A percentile compares a stretch with the other conserved stretches of the same genome.
Evolutionary conservation across 2,888 invertebrate species (phyloP).

Genomic region (Arge pagana): DNA sequence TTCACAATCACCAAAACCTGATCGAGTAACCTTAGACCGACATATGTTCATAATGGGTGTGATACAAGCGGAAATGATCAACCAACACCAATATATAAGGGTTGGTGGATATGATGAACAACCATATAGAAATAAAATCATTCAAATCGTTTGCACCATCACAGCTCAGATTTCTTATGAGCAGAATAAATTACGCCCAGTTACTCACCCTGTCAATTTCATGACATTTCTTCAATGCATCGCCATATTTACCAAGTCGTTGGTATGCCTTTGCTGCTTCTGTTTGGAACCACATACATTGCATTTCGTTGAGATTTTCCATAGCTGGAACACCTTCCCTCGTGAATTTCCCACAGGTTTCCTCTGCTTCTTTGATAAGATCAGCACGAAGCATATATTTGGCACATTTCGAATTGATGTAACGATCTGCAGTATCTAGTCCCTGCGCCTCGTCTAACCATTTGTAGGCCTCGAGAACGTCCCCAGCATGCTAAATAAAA

Average conservation of each 20-base stretch:
- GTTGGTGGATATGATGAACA: no score
- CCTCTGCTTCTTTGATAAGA: constrained; percentile 90
- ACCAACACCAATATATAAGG: no score
- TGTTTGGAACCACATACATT: constrained; percentile 99
- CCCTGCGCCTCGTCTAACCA: constrained; percentile 98
- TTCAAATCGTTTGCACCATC: no score
- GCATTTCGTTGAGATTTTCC: constrained; percentile 99
- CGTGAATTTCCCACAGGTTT: constrained; percentile 97
- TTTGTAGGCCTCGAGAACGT: constrained; percentile 88
- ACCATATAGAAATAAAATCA: no score
- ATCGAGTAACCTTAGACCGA: no score
- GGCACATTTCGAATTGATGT: constrained; percentile 99
- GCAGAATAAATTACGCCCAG: constrained; percentile 15
- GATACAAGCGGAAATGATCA: no score
- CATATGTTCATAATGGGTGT: no score
- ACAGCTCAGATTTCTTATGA: no score
- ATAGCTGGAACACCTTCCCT: constrained; percentile 94
- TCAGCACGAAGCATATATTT: constrained; percentile 97
- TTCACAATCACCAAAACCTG: no score
- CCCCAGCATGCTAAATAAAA: constrained; percentile 82
- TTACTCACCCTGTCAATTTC: constrained; percentile 91
- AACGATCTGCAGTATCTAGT: constrained; percentile 97
- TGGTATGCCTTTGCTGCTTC: constrained; percentile 93
- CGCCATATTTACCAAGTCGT: constrained; percentile 88
- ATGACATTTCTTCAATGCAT: constrained; percentile 95